phyloP scores from a whole-genome alignment of 2,113 vertebrate species.

The Acrocephalus kingi region DNA sequence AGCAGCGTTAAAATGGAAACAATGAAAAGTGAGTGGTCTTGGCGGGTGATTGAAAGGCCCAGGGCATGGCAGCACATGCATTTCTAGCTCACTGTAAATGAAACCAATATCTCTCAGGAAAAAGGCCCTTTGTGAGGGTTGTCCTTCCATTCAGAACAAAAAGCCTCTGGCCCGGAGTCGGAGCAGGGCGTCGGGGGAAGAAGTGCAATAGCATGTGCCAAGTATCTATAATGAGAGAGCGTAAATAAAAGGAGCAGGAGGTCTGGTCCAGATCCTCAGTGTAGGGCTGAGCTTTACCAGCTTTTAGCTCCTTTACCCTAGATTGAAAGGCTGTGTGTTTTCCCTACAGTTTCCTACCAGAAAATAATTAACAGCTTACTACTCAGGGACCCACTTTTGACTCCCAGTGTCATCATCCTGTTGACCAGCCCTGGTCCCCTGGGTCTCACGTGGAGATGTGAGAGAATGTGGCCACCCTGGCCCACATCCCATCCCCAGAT shows the following conservation, averaged over 20 bases:
- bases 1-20: slow-evolving; percentile 40
- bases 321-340: not conserved
- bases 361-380: not conserved
- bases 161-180: not conserved
- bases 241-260: not conserved
- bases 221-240: not conserved
- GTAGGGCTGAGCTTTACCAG: not conserved
- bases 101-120: slow-evolving; percentile 25
- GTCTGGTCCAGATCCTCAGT: not conserved
- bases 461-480: not conserved
- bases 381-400: not conserved
- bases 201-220: not conserved
- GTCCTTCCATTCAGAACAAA: slow-evolving; percentile 24
- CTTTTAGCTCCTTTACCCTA: not conserved
- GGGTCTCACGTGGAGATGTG: rapidly evolving
- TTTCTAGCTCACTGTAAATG: slow-evolving; percentile 31
- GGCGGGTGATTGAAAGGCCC: slow-evolving; percentile 17
- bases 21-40: slow-evolving; percentile 44
- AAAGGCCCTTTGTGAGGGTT: slow-evolving; percentile 3
- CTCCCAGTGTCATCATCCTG: not conserved
- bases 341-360: not conserved
- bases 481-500: not conserved
- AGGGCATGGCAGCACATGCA: slow-evolving; percentile 24
- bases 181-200: not conserved
- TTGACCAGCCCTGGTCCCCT: not conserved